Base-by-base conservation (phyloP, 2,113 vertebrate species). In the Trematocara variabile region DNA sequence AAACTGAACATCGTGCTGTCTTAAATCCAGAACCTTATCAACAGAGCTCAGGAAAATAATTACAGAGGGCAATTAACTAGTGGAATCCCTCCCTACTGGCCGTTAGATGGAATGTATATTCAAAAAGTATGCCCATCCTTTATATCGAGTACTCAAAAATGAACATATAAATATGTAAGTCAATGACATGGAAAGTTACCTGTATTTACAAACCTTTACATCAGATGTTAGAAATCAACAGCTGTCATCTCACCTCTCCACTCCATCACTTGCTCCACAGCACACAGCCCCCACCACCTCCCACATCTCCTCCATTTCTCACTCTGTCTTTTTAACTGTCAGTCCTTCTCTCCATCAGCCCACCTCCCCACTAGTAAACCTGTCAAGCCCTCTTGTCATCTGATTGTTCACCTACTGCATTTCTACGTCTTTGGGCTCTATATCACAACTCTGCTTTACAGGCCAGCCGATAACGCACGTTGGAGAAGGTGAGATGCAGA, bases 281-380 rank as follows among this genome's bases (percentile, higher is more conserved):
- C 65, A 39, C 33, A 13, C 65, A 41, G n/a, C 28, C 80, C n/a
- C n/a, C 46, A 7, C 34, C 52, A 13, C 58, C 53, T 22, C 30
- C 82, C 78, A 79, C 50, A 87, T 82, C 63, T 80, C 77, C 80
- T 63, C 56, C 77, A 81, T 89, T 81, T 77, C 44, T 34, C 22
- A 77, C 77, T 78, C 73, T 54, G 77, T 89, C 90, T 86, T 88
- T 88, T 85, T 70, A 89, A 80, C 87, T 84, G 87, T 88, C 86
- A 89, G 34, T 84, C 79, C 52, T 56, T 79, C 68, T 75, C 25
- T 80, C 77, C 88, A 73, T 90, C 86, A 83, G 4, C 65, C 30
- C 70, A 33, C 77, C 52, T 68, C 80, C 60, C 78, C 77, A 33
- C 54, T 68, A 60, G 37, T 77, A 78, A 81, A 80, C 77, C 86